Evolutionary conservation across 2,797 vertebrate genomes (phyloP).

Genomic region (Gila robusta): DNA sequence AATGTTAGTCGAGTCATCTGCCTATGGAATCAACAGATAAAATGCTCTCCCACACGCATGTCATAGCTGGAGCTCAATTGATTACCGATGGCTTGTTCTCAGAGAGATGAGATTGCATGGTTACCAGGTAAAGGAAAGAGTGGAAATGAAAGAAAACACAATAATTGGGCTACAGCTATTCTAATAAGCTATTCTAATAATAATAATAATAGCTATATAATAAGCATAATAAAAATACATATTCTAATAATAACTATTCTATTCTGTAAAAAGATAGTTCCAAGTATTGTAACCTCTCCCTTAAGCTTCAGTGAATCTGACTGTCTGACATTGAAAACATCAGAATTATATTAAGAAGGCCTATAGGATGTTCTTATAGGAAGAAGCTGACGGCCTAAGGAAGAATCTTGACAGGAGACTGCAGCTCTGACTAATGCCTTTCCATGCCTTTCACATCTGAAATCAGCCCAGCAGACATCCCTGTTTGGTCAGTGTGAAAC

Average conservation of each 20-base stretch:
- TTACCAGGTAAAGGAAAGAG: not conserved
- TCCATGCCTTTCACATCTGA: constrained; percentile 39
- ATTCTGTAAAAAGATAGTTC: not conserved
- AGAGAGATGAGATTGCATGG: constrained; percentile 19
- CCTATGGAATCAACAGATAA: constrained; percentile 80
- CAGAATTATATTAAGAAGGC: constrained; percentile 13
- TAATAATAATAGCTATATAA: no score
- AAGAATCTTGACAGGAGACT: constrained; percentile 31
- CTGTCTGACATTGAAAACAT: constrained; percentile 32
- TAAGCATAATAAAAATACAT: no score
- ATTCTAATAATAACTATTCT: not conserved
- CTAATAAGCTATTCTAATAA: no score
- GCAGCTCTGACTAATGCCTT: constrained; percentile 33
- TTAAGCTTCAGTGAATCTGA: constrained; percentile 26
- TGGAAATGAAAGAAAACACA: not conserved
- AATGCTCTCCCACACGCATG: constrained; percentile 70
- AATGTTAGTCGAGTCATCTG: constrained; percentile 82
- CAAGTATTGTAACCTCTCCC: constrained; percentile 1
- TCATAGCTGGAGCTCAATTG: constrained; percentile 33
- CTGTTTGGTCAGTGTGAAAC: constrained; percentile 11
- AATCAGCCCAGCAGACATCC: constrained; percentile 29
- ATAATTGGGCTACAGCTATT: no score
- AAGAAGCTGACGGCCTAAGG: constrained; percentile 19
- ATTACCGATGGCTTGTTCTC: constrained; percentile 41
- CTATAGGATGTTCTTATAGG: constrained; percentile 31